These are phyloP conservation scores for Datnioides undecimradiatus DNA, from an alignment of 2,113 vertebrate species.

Conservation along the genomic window DNA sequence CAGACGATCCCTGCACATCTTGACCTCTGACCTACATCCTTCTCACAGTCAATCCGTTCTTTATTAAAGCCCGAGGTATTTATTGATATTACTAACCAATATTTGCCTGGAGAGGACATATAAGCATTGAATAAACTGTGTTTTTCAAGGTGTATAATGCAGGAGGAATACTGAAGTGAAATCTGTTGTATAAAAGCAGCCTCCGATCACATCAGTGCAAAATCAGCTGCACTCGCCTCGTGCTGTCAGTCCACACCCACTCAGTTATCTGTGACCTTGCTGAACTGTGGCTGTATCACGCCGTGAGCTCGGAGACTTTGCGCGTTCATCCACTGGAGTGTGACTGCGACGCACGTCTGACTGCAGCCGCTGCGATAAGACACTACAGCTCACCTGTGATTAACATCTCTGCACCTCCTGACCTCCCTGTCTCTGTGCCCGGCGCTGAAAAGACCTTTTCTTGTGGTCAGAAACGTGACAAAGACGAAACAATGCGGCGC, in stretches of 20 bases:
- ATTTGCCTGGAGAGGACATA: too few relatives aligned
- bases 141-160: too few relatives aligned
- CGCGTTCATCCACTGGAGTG: not conserved
- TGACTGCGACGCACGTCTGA: not conserved
- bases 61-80: too few relatives aligned
- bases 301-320: not conserved
- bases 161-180: too few relatives aligned
- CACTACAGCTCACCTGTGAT: not conserved
- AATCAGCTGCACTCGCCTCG: too few relatives aligned
- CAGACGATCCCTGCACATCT: too few relatives aligned
- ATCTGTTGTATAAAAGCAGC: too few relatives aligned
- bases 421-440: not conserved
- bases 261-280: constrained; percentile 3
- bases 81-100: too few relatives aligned
- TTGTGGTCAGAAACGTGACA: not conserved
- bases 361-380: not conserved
- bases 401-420: not conserved
- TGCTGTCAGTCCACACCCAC: not conserved
- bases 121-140: too few relatives aligned
- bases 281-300: constrained; percentile 10
- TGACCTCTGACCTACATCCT: not conserved
- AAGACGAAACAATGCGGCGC: too few relatives aligned
- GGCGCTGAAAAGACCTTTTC: not conserved
- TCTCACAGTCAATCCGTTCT: too few relatives aligned
- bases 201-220: too few relatives aligned